Base-by-base conservation (phyloP, 2,113 vertebrate species). In the Eudyptes chrysolophus region DNA sequence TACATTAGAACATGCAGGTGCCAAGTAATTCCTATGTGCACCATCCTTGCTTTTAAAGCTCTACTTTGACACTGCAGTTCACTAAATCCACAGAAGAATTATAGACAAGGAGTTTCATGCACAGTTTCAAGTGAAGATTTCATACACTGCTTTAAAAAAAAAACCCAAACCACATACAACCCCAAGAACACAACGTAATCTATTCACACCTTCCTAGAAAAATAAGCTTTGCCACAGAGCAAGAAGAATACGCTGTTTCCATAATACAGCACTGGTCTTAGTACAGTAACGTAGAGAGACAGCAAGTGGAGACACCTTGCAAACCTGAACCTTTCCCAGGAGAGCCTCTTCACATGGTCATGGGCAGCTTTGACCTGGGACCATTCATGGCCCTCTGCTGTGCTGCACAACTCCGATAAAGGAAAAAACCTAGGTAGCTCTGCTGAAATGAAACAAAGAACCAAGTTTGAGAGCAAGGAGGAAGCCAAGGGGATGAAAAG, bases 71-170 rank as follows among this genome's bases (percentile, higher is more conserved):
- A 65, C 2, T 65, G 65, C 49, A 54, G 36, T n/a, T 89, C 25
- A 40, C 26, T 48, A 82, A 65, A 87, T 32, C n/a, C 57, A 68
- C 32, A 42, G 34, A 51, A 71, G 30, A 55, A 82, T 8, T 62
- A 84, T 4, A 79, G 6, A 65, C 20, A 65, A 76, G 29, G 7
- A 66, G 5, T 66, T 66, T 66, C 19, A 58, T 1, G 3, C 6
- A 44, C 34, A 64, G 62, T 57, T 95, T 81, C 46, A 79, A 76
- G n/a, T 17, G 51, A 94, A 57, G 57, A 62, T 75, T 87, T 90
- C 16, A 52, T 9, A 65, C 6, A 2, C 7, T 40, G 25, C 68
- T 84, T 87, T 9, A 15, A 77, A 77, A 48, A 52, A 61, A 61
- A 46, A 3, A 7, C 16, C 5, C 1, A 22, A 40, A 7, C 22